Conservation (phyloP, 2,888 invertebrate species). For the Chrysotoxum bicinctum region DNA sequence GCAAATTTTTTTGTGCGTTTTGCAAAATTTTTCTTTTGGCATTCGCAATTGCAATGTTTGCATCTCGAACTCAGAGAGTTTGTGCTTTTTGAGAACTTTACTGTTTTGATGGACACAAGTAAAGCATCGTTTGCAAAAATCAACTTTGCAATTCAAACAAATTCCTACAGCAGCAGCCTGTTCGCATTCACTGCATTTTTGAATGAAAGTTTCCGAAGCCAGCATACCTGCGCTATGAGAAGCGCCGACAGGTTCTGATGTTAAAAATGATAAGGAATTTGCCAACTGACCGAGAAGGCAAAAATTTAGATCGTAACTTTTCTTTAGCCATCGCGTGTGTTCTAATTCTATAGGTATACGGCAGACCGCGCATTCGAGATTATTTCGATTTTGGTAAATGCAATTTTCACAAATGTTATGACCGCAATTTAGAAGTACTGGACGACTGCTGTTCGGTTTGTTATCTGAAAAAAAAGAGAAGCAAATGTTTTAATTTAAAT, state of each 20-base stretch:
- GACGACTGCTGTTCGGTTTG: slow-evolving; percentile 77
- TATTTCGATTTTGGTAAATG: slow-evolving; percentile 77
- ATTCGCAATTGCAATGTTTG: slow-evolving; percentile 56
- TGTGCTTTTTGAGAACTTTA: slow-evolving; percentile 77
- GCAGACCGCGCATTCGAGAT: slow-evolving; percentile 76
- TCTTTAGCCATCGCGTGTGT: slow-evolving; percentile 58
- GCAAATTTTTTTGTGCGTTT: slow-evolving; percentile 58
- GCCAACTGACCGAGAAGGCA: slow-evolving; percentile 76
- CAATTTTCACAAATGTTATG: slow-evolving; percentile 88
- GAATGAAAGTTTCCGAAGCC: slow-evolving; percentile 40
- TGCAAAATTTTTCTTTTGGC: slow-evolving; percentile 74
- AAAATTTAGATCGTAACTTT: slow-evolving; percentile 77
- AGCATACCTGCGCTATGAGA: slow-evolving; percentile 21
- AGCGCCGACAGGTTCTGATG: slow-evolving; percentile 38
- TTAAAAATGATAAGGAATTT: slow-evolving; percentile 67
- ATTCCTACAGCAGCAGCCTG: slow-evolving; percentile 72
- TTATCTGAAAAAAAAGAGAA: slow-evolving; percentile 45
- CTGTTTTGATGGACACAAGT: slow-evolving; percentile 77
- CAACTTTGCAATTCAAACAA: slow-evolving; percentile 77
- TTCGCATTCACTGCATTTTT: slow-evolving; percentile 78
- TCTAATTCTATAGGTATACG: slow-evolving; percentile 63
- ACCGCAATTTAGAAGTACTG: slow-evolving; percentile 86
- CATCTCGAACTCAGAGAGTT: slow-evolving; percentile 56
- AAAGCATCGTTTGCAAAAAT: slow-evolving; percentile 78
- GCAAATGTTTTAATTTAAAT: not conserved